Evolutionary conservation across 2,113 vertebrate species (phyloP).

Genomic region (Benitochromis conjunctus): DNA sequence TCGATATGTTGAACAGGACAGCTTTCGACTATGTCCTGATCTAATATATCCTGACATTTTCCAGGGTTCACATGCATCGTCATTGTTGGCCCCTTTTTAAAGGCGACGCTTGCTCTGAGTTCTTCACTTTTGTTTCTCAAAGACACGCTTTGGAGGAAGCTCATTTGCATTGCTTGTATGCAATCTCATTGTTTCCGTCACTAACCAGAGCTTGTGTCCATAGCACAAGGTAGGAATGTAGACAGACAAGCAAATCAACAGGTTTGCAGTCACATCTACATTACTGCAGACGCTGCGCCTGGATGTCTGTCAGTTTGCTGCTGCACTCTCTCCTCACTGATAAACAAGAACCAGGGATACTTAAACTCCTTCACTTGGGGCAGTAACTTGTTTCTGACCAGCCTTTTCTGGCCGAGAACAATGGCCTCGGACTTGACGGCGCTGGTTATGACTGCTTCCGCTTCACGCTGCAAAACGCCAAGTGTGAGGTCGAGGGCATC

Average conservation of each 20-base stretch:
- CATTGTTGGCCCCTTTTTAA: not conserved
- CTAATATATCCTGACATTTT: not conserved
- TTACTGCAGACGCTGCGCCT: not conserved
- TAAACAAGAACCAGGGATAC: too few relatives aligned
- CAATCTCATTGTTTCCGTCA: not conserved
- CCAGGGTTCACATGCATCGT: not conserved
- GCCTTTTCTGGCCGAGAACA: too few relatives aligned
- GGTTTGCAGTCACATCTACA: not conserved
- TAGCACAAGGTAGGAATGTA: not conserved
- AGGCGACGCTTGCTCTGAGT: accelerated
- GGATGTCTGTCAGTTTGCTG: too few relatives aligned
- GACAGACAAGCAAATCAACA: not conserved
- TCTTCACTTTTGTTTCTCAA: not conserved
- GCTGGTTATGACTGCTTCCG: too few relatives aligned
- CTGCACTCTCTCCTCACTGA: too few relatives aligned
- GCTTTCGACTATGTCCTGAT: not conserved
- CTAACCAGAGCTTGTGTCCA: not conserved
- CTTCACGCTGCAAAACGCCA: not conserved
- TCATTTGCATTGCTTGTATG: not conserved
- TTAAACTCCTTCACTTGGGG: too few relatives aligned
- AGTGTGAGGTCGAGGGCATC: not conserved
- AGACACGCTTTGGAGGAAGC: not conserved
- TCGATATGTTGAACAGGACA: not conserved
- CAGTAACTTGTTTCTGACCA: too few relatives aligned
- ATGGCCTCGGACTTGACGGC: too few relatives aligned